Percentiles rank a stretch among this genome's conserved stretches.
These are phyloP conservation scores for Galerucella pusilla DNA, from an alignment of 2,888 invertebrate genomes.

Conservation along the genomic window DNA sequence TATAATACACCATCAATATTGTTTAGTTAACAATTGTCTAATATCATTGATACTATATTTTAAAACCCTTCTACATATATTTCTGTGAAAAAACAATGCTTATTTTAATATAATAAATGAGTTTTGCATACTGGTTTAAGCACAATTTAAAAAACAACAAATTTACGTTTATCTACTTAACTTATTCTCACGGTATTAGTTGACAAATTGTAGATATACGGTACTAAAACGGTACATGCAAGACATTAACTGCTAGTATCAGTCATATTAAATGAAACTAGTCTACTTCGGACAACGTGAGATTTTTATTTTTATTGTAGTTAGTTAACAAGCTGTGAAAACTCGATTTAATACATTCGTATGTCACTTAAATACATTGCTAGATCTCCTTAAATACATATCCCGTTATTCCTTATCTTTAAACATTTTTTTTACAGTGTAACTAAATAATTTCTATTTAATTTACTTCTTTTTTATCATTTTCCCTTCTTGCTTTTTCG, in stretches of 20 bases:
- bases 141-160: neutral
- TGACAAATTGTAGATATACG: neutral
- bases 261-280: neutral
- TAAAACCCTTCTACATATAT: too few relatives aligned
- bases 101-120: neutral
- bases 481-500: too few relatives aligned
- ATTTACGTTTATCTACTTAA: neutral
- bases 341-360: neutral
- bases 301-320: neutral
- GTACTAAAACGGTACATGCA: constrained; percentile 11
- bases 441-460: too few relatives aligned
- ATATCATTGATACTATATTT: too few relatives aligned
- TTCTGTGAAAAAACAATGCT: neutral
- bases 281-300: neutral
- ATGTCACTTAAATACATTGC: neutral
- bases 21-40: too few relatives aligned
- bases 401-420: too few relatives aligned
- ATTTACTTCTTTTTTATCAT: too few relatives aligned
- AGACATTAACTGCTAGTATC: constrained; percentile 10
- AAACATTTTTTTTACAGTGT: too few relatives aligned
- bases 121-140: neutral
- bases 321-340: neutral
- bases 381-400: neutral
- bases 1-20: too few relatives aligned
- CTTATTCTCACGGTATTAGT: constrained; percentile 13